Conservation (phyloP, 2,113 vertebrate genomes). For the Pseudorasbora parva region DNA sequence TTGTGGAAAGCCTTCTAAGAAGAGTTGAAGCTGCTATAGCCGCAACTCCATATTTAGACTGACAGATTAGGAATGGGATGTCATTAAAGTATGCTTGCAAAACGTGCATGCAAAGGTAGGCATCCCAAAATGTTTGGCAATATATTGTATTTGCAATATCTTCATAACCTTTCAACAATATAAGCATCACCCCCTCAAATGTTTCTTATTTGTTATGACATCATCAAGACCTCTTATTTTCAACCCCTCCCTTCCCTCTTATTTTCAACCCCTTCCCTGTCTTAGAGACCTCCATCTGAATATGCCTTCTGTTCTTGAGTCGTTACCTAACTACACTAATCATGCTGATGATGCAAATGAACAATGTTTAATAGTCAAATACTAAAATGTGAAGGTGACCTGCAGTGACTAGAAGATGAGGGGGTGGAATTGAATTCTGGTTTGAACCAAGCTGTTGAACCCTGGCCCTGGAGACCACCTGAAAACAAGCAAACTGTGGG, state of each 20-base stretch:
- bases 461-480: slow-evolving; percentile 2
- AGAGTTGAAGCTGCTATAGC: too few relatives aligned
- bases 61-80: too few relatives aligned
- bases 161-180: neutral
- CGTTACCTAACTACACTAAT: neutral
- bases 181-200: neutral
- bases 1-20: too few relatives aligned
- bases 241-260: neutral
- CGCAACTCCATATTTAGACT: too few relatives aligned
- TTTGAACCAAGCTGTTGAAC: neutral
- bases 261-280: too few relatives aligned
- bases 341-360: neutral
- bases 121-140: too few relatives aligned
- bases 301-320: neutral
- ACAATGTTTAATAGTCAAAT: neutral
- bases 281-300: neutral
- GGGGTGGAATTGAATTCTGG: neutral
- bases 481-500: neutral
- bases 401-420: neutral
- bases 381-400: neutral
- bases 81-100: too few relatives aligned
- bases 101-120: too few relatives aligned
- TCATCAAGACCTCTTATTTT: neutral
- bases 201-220: neutral
- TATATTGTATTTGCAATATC: neutral